A percentile compares a stretch with the other conserved stretches of the same genome.
These are phyloP conservation scores for Chrysolina haemoptera DNA, from an alignment of 2,888 invertebrate species.

Conservation along the genomic window DNA sequence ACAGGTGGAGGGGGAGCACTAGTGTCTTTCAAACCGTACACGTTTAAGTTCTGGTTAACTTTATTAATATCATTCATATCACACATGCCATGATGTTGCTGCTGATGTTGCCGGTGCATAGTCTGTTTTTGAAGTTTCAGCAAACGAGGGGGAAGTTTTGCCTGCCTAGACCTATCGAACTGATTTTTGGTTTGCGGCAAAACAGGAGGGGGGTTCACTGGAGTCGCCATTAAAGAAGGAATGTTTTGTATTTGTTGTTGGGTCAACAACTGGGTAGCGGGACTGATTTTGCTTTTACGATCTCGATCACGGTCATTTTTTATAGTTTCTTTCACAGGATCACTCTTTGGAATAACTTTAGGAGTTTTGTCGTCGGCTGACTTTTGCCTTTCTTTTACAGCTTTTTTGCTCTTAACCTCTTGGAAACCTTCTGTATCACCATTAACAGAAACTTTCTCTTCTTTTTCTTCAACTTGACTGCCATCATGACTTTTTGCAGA, in stretches of 20 bases:
- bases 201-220: slow-evolving; percentile 70
- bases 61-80: slow-evolving; percentile 71
- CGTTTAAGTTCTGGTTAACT: slow-evolving; percentile 62
- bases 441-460: slow-evolving; percentile 66
- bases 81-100: slow-evolving; percentile 59
- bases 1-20: slow-evolving; percentile 54
- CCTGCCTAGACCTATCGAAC: slow-evolving; percentile 70
- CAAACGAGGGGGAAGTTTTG: slow-evolving; percentile 74
- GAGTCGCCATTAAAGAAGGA: slow-evolving; percentile 71
- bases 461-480: slow-evolving; percentile 60
- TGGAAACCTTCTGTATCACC: slow-evolving; percentile 83
- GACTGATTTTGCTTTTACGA: slow-evolving; percentile 38
- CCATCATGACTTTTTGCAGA: slow-evolving; percentile 65
- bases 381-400: slow-evolving; percentile 75
- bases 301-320: slow-evolving; percentile 40
- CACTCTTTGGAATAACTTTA: slow-evolving; percentile 53
- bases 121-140: slow-evolving; percentile 73
- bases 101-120: slow-evolving; percentile 67
- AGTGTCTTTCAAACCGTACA: slow-evolving; percentile 63
- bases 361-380: slow-evolving; percentile 62
- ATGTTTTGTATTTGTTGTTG: slow-evolving; percentile 70
- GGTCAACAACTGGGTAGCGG: slow-evolving; percentile 55
- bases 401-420: slow-evolving; percentile 87
- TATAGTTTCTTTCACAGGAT: slow-evolving; percentile 49
- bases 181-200: slow-evolving; percentile 63